A percentile compares a stretch with the other conserved stretches of the same genome.
phyloP scores from a whole-genome alignment of 2,113 vertebrate species.

The Protobothrops mucrosquamatus region DNA sequence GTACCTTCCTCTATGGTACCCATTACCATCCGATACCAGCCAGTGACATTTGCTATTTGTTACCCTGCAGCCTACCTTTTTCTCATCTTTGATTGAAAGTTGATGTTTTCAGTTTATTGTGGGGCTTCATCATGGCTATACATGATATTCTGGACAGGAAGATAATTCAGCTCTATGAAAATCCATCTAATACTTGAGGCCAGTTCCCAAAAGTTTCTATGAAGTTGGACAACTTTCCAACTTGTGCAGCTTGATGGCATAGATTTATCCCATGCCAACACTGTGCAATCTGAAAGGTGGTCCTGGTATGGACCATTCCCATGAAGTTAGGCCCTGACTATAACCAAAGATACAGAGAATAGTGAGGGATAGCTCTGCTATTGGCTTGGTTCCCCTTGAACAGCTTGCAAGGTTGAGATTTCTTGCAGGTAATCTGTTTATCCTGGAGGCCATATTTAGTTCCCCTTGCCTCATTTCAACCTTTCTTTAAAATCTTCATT shows the following conservation, averaged over 20 bases:
- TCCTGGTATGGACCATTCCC: not conserved
- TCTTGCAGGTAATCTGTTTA: not conserved
- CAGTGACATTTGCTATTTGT: not conserved
- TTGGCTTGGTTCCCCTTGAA: not conserved
- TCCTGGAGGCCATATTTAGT: not conserved
- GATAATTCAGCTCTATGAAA: not conserved
- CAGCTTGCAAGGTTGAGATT: not conserved
- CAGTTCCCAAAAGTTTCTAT: not conserved
- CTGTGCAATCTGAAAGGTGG: not conserved
- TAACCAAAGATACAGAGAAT: not conserved
- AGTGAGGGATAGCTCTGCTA: not conserved
- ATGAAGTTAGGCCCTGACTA: not conserved
- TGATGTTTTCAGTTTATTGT: not conserved
- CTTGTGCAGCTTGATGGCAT: not conserved
- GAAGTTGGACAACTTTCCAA: not conserved
- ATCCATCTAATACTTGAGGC: not conserved
- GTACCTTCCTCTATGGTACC: not conserved
- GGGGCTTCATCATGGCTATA: not conserved
- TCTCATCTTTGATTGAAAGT: not conserved
- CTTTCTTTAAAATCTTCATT: not conserved
- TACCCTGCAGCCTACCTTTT: too few species aligned
- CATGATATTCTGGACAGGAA: not conserved
- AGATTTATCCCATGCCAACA: not conserved
- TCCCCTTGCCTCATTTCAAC: not conserved
- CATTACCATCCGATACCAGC: not conserved